Percentiles rank a stretch among this genome's conserved stretches.
phyloP scores from a whole-genome alignment of 2,888 invertebrate species.

The Hermodice carunculata region DNA sequence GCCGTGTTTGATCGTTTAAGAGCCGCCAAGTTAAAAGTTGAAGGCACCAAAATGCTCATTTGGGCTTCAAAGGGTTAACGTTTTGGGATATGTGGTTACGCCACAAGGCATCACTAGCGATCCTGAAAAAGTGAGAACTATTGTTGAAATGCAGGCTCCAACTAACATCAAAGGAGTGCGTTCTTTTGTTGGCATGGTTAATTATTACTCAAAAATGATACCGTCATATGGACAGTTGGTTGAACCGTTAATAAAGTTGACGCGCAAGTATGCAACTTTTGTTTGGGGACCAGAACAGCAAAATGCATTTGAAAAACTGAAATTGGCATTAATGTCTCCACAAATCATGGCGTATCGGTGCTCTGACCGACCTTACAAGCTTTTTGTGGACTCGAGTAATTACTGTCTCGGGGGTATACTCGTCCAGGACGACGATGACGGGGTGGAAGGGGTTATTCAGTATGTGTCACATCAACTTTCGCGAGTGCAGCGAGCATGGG shows the following conservation, averaged over 20 bases:
- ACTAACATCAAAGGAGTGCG: neutral
- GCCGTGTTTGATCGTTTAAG: no score
- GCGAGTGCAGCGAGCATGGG: neutral
- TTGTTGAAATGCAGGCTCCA: neutral
- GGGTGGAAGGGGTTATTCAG: neutral
- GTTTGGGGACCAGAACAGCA: neutral
- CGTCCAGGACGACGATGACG: neutral
- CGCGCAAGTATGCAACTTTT: neutral
- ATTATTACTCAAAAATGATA: neutral
- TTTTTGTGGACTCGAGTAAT: neutral
- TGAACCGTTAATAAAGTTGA: neutral
- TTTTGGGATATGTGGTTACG: slow-evolving; percentile 4
- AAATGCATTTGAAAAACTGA: neutral
- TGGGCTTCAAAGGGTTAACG: neutral
- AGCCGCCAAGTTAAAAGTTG: no score
- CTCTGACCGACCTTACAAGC: neutral
- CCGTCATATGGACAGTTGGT: neutral
- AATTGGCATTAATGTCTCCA: neutral
- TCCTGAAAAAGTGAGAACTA: neutral
- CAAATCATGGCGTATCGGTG: neutral
- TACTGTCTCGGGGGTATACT: neutral
- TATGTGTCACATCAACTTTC: neutral
- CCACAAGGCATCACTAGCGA: neutral
- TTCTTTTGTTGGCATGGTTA: neutral
- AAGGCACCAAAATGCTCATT: neutral